phyloP scores from a whole-genome alignment of 2,113 vertebrate genomes.

The Engraulis encrasicolus region DNA sequence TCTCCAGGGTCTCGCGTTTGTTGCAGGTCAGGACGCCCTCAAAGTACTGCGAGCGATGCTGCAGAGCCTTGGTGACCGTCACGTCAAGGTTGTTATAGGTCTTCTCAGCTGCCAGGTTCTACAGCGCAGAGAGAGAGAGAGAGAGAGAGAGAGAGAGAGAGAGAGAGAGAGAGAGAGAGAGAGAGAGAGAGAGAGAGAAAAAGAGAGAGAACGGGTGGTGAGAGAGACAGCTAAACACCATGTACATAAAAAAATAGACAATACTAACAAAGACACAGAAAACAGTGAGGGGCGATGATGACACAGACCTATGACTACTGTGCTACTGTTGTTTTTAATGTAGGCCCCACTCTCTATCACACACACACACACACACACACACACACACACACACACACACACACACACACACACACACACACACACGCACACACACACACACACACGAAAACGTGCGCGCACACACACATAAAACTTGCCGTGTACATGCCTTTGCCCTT shows the following conservation, averaged over 20 bases:
- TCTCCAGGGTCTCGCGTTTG: constrained; percentile 88
- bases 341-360: no score
- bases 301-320: background rate
- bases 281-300: no score
- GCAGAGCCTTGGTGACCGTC: constrained; percentile 93
- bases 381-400: background rate
- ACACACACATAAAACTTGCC: background rate
- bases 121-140: background rate
- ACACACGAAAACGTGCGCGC: background rate
- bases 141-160: background rate
- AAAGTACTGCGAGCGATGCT: constrained; percentile 96
- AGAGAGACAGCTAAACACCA: background rate
- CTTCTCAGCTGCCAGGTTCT: constrained; percentile 98
- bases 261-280: background rate
- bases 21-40: constrained; percentile 95
- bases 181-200: constrained; percentile 21
- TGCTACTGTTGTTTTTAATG: no score
- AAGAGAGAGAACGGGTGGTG: background rate
- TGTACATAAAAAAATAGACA: no score
- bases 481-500: no score
- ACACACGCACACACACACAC: background rate
- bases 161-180: background rate
- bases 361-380: background rate
- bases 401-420: background rate
- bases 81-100: constrained; percentile 97